Base-by-base conservation (phyloP, 2,113 vertebrate species). In the Hyperoodon ampullatus region DNA sequence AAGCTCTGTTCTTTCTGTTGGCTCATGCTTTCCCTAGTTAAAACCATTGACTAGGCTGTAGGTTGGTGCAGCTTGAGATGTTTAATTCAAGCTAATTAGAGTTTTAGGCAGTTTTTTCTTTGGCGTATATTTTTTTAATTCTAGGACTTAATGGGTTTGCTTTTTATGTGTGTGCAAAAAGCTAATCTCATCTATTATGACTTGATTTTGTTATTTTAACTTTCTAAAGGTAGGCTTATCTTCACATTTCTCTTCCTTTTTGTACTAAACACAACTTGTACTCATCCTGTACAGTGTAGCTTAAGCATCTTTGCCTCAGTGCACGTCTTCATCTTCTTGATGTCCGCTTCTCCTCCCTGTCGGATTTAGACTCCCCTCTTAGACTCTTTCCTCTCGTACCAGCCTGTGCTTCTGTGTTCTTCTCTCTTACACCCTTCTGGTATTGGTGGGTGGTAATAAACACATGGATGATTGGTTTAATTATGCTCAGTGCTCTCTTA, bases 151-250 rank as follows among this genome's bases (percentile, higher is more conserved):
- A 70, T 50, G 26, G 8, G 30, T 66, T 47, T 71, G 23, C 93
- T 88, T 77, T 23, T n/a, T 89, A 2, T 77, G 7, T 86, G 78
- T 68, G 30, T 44, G 4, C 85, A 44, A 65, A 90, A 26, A 80
- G 26, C 30, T 91, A 65, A 63, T 68, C 39, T 92, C 70, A 77
- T 66, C 89, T 61, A 5, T 66, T 63, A 13, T 81, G 24, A 75
- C n/a, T 95, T 92, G 35, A 83, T 87, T 88, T 74, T 90, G 30
- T 3, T 61, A 23, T 72, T 91, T 94, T 81, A 94, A 70, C 44
- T 92, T 80, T 42, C 26, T 7, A 84, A 81, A 42, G 33, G 39
- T 63, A 89, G 44, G 28, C 14, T 88, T 83, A 6, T 91, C 39
- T 60, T 39, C 26, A 50, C 19, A 26, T 94, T 70, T 86, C n/a